phyloP scores from a whole-genome alignment of 2,797 vertebrate species.

The Adrianichthys oophorus region DNA sequence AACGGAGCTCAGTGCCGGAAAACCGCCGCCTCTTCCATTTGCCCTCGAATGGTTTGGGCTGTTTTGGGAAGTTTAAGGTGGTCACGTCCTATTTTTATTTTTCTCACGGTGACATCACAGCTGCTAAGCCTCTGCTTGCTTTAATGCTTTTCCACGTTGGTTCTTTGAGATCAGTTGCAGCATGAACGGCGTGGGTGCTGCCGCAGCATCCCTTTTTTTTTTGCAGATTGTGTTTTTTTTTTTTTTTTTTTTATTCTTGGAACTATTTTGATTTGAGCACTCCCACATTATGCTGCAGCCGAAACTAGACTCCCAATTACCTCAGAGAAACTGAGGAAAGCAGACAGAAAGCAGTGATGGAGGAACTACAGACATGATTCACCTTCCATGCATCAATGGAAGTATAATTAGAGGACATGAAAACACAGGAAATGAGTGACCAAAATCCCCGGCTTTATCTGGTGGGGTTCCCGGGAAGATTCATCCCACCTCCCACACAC shows the following conservation, averaged over 20 bases:
- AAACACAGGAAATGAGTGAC: conserved; percentile 37
- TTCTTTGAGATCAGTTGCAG: conserved; percentile 38
- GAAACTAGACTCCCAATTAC: conserved; percentile 47
- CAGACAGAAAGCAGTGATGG: conserved; percentile 23
- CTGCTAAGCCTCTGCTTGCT: conserved; percentile 18
- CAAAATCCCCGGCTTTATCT: conserved; percentile 41
- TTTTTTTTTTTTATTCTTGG: conserved; percentile 12
- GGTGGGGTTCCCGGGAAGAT: conserved; percentile 16
- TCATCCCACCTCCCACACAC: neutral
- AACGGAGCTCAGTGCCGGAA: conserved; percentile 13
- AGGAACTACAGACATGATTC: conserved; percentile 17
- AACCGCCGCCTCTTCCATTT: conserved; percentile 8
- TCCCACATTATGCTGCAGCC: conserved; percentile 41
- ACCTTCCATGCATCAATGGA: conserved; percentile 25
- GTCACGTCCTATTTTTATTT: conserved; percentile 26
- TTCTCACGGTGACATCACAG: conserved; percentile 16
- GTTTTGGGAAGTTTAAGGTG: conserved; percentile 28
- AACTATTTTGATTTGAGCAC: conserved; percentile 47
- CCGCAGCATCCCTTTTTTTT: conserved; percentile 18
- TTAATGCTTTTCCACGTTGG: conserved; percentile 28
- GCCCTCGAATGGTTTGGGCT: conserved; percentile 11
- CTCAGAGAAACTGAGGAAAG: conserved; percentile 19
- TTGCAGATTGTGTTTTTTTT: conserved; percentile 2
- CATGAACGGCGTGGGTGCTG: conserved; percentile 41
- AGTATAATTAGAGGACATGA: conserved; percentile 32